Base-by-base conservation (phyloP, 2,113 vertebrate genomes). In the Hiodon alosoides region DNA sequence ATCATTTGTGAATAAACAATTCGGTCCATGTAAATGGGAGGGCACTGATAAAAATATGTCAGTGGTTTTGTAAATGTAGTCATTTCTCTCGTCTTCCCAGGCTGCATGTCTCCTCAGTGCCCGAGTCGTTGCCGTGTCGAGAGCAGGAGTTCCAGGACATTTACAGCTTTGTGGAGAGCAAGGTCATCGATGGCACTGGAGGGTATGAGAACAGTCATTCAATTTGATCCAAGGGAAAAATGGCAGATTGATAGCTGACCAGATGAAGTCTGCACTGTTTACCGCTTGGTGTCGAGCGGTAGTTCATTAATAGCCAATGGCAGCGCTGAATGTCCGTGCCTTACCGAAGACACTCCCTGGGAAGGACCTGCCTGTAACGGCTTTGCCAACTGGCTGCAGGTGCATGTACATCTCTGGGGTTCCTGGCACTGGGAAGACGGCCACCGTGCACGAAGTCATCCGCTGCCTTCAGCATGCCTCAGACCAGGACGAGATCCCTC, bases 381-480 rank as follows among this genome's bases (percentile, higher is more conserved):
- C 4, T 51, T 11, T 58, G 8, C 52, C 48, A 16, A 0, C 7
- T 46, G 60, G 1, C 69, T 62, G 52, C 81, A 98, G 97, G 84
- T 98, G 96, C 77, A 98, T 99, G 95, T 99, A 98, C 77, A 95
- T 99, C 81, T 98, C 95, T 0, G 97, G 97, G 7, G 97, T 99
- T 48, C 97, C 97, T 0, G 97, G 97, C 3, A 99, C 97, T 0
- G 97, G 97, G 2, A 99, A 99, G 87, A 99, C 97, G 0, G 97
- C 96, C 60, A 98, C 97, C 0, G 95, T 98, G 10, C 94, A 94
- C 0, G 96, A 98, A 79, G 96, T 93, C 16, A 89, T 98, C 69
- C 88, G 88, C 50, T 93, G 88, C n/a, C 90, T 99, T 68, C 93
- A 95, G 85, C 86, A 90, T 57, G 92, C 94, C 0, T 84, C 91